phyloP scores from a whole-genome alignment of 1,140 invertebrate species.

The Temnothorax curvispinosus region DNA sequence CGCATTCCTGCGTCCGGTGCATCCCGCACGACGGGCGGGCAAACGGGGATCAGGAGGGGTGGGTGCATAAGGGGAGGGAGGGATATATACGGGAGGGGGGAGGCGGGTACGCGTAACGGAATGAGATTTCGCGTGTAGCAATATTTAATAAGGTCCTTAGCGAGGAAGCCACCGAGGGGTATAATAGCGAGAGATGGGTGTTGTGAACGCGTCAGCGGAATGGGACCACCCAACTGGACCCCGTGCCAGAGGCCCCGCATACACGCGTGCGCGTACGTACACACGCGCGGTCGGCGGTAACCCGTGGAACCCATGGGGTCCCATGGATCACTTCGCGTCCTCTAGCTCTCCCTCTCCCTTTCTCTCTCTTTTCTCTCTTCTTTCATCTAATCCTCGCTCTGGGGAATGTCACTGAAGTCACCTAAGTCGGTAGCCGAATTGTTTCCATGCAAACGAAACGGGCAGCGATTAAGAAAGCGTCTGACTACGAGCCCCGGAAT shows the following conservation, averaged over 20 bases:
- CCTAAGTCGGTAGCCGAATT: slow-evolving; percentile 77
- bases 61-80: too few species aligned
- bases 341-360: slow-evolving; percentile 26
- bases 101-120: slow-evolving; percentile 60
- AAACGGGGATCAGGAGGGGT: not conserved
- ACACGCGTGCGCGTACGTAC: slow-evolving; percentile 54
- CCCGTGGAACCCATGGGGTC: slow-evolving; percentile 77
- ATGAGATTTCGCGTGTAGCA: slow-evolving; percentile 81
- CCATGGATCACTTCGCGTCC: slow-evolving; percentile 74
- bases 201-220: slow-evolving; percentile 84
- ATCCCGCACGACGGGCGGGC: slow-evolving; percentile 30
- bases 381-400: not conserved
- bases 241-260: slow-evolving; percentile 78
- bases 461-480: slow-evolving; percentile 75
- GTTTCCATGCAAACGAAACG: slow-evolving; percentile 76
- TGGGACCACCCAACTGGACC: slow-evolving; percentile 83
- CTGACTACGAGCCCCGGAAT: slow-evolving; percentile 66
- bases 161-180: slow-evolving; percentile 78
- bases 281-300: slow-evolving; percentile 54
- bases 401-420: slow-evolving; percentile 73
- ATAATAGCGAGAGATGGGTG: slow-evolving; percentile 82
- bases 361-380: slow-evolving; percentile 26
- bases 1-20: slow-evolving; percentile 62
- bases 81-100: not conserved
- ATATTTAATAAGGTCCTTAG: slow-evolving; percentile 85